These are phyloP conservation scores for Ictidomys tridecemlineatus DNA, from an alignment of 2,113 vertebrate genomes.

Conservation along the genomic window DNA sequence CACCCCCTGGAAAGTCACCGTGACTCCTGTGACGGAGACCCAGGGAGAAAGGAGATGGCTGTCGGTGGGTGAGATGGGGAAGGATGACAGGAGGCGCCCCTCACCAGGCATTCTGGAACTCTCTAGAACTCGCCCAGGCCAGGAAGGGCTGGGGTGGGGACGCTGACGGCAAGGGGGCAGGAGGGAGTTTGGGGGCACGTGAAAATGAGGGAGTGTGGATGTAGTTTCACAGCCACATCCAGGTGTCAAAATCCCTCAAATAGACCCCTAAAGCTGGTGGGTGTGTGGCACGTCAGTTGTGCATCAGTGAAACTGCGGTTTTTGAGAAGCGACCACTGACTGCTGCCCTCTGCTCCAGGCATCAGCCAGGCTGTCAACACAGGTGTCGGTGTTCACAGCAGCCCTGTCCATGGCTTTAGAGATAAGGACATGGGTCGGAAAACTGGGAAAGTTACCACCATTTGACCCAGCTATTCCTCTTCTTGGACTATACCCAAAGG, in stretches of 20 bases:
- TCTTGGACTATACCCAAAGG: too few species aligned
- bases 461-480: too few species aligned
- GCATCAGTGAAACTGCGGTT: not conserved
- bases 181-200: not conserved
- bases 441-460: too few species aligned
- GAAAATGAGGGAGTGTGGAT: not conserved
- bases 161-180: not conserved
- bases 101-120: not conserved
- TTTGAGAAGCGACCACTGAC: not conserved
- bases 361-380: not conserved
- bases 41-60: too few species aligned
- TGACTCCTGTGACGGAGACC: too few species aligned
- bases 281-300: too few species aligned
- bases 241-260: not conserved
- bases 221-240: fast-evolving
- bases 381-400: not conserved
- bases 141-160: fast-evolving
- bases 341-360: too few species aligned
- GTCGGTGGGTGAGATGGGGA: too few species aligned
- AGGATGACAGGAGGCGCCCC: not conserved
- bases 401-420: not conserved
- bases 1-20: not conserved
- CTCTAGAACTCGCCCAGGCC: not conserved
- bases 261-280: not conserved
- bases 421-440: not conserved